Conservation (phyloP, 2,888 invertebrate genomes). For the Yponomeuta plumbellus region DNA sequence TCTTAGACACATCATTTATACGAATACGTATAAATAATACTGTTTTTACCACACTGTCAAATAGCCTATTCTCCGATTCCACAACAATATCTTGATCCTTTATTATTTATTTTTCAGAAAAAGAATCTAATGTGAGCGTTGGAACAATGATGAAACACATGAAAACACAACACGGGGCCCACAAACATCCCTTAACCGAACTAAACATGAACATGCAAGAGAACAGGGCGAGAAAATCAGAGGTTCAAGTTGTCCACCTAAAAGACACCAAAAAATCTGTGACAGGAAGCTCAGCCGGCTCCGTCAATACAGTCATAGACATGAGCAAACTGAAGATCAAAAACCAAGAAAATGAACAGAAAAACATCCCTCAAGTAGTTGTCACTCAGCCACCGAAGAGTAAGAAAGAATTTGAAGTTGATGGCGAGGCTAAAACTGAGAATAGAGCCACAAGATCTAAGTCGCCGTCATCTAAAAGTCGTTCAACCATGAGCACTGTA, state of each 20-base stretch:
- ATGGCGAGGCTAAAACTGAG: neutral
- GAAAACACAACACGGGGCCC: slow-evolving; percentile 38
- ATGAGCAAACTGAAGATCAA: slow-evolving; percentile 36
- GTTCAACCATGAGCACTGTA: slow-evolving; percentile 58
- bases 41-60: too few relatives aligned
- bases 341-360: slow-evolving; percentile 27
- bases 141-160: slow-evolving; percentile 52
- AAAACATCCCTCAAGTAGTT: neutral
- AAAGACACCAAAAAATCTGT: slow-evolving; percentile 48
- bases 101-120: slow-evolving; percentile 38
- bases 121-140: slow-evolving; percentile 56
- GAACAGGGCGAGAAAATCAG: slow-evolving; percentile 30
- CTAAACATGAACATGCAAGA: slow-evolving; percentile 47
- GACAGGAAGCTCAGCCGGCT: slow-evolving; percentile 49
- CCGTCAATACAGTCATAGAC: slow-evolving; percentile 50
- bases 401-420: neutral
- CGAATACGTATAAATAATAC: too few relatives aligned
- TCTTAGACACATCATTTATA: too few relatives aligned
- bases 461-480: slow-evolving; percentile 57
- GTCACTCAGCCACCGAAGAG: neutral
- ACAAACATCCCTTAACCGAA: slow-evolving; percentile 51
- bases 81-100: too few relatives aligned
- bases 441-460: slow-evolving; percentile 37
- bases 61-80: too few relatives aligned
- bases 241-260: slow-evolving; percentile 40